Evolutionary conservation across 2,888 invertebrate species (phyloP), one percentile per base, ranked within the genome.

Genomic region (Heteropelma amictum): DNA sequence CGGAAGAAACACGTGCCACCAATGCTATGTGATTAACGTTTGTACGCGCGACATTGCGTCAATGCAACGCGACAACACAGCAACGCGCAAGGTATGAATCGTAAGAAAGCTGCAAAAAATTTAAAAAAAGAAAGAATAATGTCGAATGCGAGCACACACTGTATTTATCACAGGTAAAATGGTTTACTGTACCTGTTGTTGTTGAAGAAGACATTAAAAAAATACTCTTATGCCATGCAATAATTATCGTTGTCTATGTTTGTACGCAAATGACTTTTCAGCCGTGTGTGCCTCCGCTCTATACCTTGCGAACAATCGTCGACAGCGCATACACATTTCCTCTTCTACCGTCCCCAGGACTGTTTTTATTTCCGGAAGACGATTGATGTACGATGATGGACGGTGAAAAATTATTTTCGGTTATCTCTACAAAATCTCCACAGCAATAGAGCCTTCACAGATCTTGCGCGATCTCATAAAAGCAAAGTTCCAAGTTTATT

Each of bases 101-200:
- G 30, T 19, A 71, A 42, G 3, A 40, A 17, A 42, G 33, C 68
- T 21, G 49, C 54, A 58, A 58, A 60, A 71, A 54, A 42, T 45
- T 47, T 70, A 72, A 60, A 74, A 58, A 67, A 42, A 63, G 61
- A 70, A 65, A 56, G 70, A 45, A 12, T 51, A 35, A 54, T 60
- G 64, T 45, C 63, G 53, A 72, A 70, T 70, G 65, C 72, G 70
- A 81, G 80, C 83, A 84, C 83, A n/a, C n/a, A 83, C 82, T 82
- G 83, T 86, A 85, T 82, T 86, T 86, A 84, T 86, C 86, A 78
- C 87, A 87, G 87, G 87, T 87, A 87, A 87, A 85, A 84, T 86
- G 86, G 83, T 87, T 77, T 86, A 85, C 81, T 87, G 87, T 87
- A 87, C 87, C 87, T 87, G 87, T 87, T 87, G 85, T 87, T 87